Base-by-base conservation (phyloP, 1,140 invertebrate genomes). In the Aethina tumida region DNA sequence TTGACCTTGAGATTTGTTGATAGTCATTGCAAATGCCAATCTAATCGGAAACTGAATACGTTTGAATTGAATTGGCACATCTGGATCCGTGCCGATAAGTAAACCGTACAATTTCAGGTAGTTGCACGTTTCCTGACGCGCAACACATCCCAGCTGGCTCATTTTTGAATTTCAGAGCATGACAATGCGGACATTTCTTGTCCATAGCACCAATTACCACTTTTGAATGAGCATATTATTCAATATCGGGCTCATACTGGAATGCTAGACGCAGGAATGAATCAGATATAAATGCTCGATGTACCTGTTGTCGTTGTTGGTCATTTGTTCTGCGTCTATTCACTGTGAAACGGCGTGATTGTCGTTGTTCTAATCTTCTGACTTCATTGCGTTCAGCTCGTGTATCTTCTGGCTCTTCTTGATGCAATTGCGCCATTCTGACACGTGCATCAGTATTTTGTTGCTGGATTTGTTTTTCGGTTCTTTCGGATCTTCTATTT, bases 151-250 rank as follows among this genome's bases (percentile, higher is more conserved):
- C n/a, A n/a, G n/a, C n/a, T n/a, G n/a, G n/a, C n/a, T n/a, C n/a
- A n/a, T n/a, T n/a, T n/a, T n/a, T n/a, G n/a, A n/a, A n/a, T n/a
- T n/a, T n/a, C n/a, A n/a, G n/a, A n/a, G n/a, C n/a, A n/a, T n/a
- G n/a, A n/a, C n/a, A n/a, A n/a, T n/a, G n/a, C n/a, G n/a, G n/a
- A n/a, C n/a, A n/a, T n/a, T n/a, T n/a, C n/a, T n/a, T n/a, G 40
- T 33, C 51, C 51, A 58, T 52, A 49, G 33, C 45, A 57, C 52
- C 50, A 43, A 56, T 59, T 32, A 47, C 38, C 45, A 58, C 53
- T 50, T 56, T 56, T 38, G 49, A 50, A 60, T 61, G 53, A 42
- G 54, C 50, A 25, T 49, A 58, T 46, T 61, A 59, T 39, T 57
- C 48, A 51, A 58, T 51, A 47, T 58, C 53, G 33, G 55, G 53